Base-by-base conservation (phyloP, 2,797 vertebrate genomes). In the Esox lucius region DNA sequence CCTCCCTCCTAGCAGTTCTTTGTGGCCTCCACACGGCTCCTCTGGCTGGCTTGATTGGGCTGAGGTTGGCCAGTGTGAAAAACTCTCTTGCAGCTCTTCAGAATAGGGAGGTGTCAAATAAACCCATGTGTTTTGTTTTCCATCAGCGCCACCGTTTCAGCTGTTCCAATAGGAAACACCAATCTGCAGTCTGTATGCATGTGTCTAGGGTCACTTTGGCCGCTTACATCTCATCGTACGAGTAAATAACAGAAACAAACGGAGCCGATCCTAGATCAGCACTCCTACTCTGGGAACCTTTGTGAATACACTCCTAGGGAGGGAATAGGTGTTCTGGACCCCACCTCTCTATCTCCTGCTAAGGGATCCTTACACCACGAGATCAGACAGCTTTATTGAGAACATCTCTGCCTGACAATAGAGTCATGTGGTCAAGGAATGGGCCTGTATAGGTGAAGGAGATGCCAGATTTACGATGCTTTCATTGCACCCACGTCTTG, bases 401-500 rank as follows among this genome's bases (percentile, higher is more conserved):
- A 46, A 16, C 59, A 81, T 59, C 68, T 78, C 71, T 70, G 66
- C 67, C 80, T 77, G 80, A 81, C 74, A 5, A 79, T 35, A 9
- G 66, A 82, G 62, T 83, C 85, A 79, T 80, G 68, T 85, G 80
- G 80, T 13, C 26, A 77, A 79, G 78, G 33, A 83, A 87, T 77
- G 76, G 74, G 33, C 77, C 78, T 67, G 74, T 49, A 62, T 77
- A 75, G 67, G 68, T 70, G 69, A 62, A 72, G 64, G 75, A 81
- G 74, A 78, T 68, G 19, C 26, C 31, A 83, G 82, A 92, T 91
- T 90, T 90, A 92, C 75, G 1, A 61, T 16, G 15, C 24, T 86
- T 75, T 81, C 81, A 74, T 82, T 79, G 70, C 75, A 85, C 72
- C 71, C 76, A 66, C 59, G 79, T 77, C 78, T 84, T 70, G 12